Percentiles rank a stretch among this genome's conserved stretches.
These are phyloP conservation scores for Leucoraja ocellata DNA, from an alignment of 2,797 vertebrate genomes.

Conservation along the genomic window DNA sequence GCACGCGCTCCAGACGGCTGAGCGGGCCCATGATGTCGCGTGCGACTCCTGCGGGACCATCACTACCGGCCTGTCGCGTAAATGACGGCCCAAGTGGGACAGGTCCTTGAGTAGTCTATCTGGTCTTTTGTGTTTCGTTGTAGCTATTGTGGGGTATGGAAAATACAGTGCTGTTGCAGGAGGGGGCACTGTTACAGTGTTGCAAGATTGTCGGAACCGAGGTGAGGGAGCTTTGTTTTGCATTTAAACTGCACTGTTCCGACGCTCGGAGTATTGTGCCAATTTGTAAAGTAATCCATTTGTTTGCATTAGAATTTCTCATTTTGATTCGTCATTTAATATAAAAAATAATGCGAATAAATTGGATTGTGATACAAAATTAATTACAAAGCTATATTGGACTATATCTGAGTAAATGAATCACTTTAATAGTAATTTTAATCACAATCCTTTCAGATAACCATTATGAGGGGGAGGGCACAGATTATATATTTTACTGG, in stretches of 20 bases:
- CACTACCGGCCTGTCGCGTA: no score
- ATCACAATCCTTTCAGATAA: not conserved
- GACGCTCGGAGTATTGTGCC: not conserved
- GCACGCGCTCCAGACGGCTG: no score
- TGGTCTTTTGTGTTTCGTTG: not conserved
- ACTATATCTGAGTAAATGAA: not conserved
- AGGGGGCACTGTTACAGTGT: conserved; percentile 7
- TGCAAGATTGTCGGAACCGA: not conserved
- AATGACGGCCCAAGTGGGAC: no score
- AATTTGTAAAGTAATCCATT: not conserved
- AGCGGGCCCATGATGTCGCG: no score
- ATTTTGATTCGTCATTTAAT: not conserved
- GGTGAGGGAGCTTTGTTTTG: not conserved
- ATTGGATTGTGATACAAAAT: not conserved
- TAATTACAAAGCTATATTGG: not conserved
- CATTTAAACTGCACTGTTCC: not conserved
- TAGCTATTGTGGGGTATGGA: not conserved
- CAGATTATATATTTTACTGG: not conserved
- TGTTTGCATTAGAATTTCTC: not conserved
- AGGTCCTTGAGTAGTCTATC: not conserved
- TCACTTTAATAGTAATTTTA: not conserved
- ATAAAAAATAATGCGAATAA: not conserved
- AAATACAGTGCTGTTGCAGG: not conserved
- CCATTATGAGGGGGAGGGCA: no score
- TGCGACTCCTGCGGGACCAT: no score